phyloP scores from a whole-genome alignment of 2,113 vertebrate genomes.

The Scopus umbretta region DNA sequence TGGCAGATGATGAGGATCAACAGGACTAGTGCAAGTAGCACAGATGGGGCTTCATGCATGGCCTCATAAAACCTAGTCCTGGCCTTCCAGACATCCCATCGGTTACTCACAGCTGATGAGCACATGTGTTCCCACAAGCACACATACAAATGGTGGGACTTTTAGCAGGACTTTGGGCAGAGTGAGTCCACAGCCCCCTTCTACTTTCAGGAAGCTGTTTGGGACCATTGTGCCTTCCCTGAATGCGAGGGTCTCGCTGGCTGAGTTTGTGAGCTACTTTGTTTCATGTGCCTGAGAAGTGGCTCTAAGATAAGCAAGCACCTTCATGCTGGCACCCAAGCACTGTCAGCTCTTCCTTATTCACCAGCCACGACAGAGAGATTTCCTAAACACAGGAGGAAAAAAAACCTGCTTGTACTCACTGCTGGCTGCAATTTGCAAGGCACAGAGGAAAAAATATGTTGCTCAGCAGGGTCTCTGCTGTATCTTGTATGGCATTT shows the following conservation, averaged over 20 bases:
- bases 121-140: neutral
- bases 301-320: neutral
- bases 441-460: conserved; percentile 4
- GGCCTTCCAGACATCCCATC: neutral
- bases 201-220: neutral
- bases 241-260: accelerated
- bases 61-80: neutral
- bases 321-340: neutral
- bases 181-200: neutral
- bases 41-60: neutral
- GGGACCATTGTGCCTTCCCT: neutral
- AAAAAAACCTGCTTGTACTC: neutral
- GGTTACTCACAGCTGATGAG: neutral
- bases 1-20: neutral
- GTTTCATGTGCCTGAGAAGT: neutral
- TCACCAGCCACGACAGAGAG: neutral
- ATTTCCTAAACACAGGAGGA: neutral
- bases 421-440: neutral
- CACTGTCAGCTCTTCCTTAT: neutral
- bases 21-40: neutral
- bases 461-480: conserved; percentile 17
- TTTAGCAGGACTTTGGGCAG: neutral
- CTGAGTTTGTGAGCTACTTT: neutral
- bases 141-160: neutral
- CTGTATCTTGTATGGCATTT: conserved; percentile 12